Percentiles rank a stretch among this genome's conserved stretches.
Conservation (phyloP, 1,140 invertebrate species). For the Bombyx mori region DNA sequence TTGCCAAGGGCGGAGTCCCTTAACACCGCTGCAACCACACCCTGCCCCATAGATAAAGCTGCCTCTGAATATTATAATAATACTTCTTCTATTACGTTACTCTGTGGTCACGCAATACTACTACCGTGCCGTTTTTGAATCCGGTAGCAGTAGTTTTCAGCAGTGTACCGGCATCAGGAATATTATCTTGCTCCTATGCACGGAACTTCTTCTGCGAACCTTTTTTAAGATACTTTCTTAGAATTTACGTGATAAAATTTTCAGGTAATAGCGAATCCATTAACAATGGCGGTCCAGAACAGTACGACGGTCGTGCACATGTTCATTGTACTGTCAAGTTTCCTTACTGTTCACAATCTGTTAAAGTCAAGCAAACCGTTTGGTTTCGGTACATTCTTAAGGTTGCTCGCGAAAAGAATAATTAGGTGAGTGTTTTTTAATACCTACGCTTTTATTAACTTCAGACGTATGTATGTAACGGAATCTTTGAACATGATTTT, state of each 20-base stretch:
- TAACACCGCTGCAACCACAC: too few relatives aligned
- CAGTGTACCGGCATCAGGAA: background rate
- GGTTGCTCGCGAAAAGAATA: slow-evolving; percentile 1
- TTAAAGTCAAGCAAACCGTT: background rate
- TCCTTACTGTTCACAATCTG: slow-evolving; percentile 5
- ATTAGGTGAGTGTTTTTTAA: slow-evolving; percentile 2
- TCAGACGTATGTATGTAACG: too few relatives aligned
- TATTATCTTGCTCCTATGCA: background rate
- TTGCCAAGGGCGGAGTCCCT: too few relatives aligned
- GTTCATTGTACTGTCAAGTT: slow-evolving; percentile 4
- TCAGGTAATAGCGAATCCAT: background rate
- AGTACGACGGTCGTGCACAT: slow-evolving; percentile 2
- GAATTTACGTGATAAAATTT: background rate
- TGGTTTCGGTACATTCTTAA: background rate
- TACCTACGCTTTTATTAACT: too few relatives aligned
- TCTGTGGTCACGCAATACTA: too few relatives aligned
- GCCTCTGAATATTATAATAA: too few relatives aligned
- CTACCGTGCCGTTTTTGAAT: too few relatives aligned
- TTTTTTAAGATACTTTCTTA: background rate
- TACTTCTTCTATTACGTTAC: too few relatives aligned
- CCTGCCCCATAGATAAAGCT: too few relatives aligned
- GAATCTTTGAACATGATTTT: too few relatives aligned
- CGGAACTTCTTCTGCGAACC: background rate
- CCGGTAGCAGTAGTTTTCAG: background rate
- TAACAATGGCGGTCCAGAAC: slow-evolving; percentile 3